Conservation (phyloP, 2,888 invertebrate species). For the Torymus aiolomorphi region DNA sequence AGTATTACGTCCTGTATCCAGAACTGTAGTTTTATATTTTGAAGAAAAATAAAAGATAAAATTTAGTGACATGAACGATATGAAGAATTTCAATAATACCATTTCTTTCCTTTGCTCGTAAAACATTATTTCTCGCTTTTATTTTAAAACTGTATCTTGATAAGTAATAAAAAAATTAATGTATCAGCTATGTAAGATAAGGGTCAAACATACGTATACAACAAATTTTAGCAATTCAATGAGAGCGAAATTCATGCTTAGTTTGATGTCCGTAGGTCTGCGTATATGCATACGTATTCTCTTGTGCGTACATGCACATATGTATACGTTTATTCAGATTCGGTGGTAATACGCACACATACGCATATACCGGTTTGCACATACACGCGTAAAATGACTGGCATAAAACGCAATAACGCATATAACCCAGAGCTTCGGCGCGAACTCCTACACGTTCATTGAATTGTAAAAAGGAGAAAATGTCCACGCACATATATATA, state of each 20-base stretch:
- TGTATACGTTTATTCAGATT: background rate
- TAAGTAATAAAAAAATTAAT: background rate
- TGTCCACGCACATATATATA: background rate
- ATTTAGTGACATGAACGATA: too few relatives aligned
- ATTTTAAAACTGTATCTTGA: too few relatives aligned
- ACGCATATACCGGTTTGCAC: background rate
- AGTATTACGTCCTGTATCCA: too few relatives aligned
- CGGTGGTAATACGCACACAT: background rate
- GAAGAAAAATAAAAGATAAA: too few relatives aligned
- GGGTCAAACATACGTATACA: background rate
- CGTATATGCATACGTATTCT: background rate
- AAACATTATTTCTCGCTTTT: too few relatives aligned
- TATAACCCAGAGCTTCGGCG: background rate
- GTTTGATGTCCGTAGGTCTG: too few relatives aligned
- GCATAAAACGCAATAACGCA: slow-evolving; percentile 9
- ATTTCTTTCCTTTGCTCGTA: too few relatives aligned
- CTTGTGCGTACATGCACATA: background rate
- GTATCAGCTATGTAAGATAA: background rate
- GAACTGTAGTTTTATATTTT: too few relatives aligned
- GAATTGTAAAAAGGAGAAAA: slow-evolving; percentile 3
- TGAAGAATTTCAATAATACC: too few relatives aligned
- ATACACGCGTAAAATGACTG: background rate
- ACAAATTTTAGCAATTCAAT: slow-evolving; percentile 10
- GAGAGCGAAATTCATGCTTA: background rate
- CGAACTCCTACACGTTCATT: slow-evolving; percentile 5